Evolutionary conservation across 2,113 vertebrate species (phyloP).

Genomic region (Podiceps cristatus): DNA sequence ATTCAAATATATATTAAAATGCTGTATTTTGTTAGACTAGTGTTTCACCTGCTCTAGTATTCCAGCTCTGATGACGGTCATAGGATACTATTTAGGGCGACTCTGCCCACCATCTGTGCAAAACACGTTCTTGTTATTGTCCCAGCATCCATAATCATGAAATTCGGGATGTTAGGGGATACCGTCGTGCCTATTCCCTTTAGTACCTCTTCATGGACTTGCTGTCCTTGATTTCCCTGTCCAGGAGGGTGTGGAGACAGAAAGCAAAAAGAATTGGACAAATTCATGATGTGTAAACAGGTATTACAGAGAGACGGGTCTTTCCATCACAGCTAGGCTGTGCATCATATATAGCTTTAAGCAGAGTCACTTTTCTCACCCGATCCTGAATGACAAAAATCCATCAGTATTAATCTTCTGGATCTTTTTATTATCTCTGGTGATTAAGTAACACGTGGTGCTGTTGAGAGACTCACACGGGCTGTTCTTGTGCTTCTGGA

Average conservation of each 20-base stretch:
- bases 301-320: neutral
- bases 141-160: neutral
- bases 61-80: neutral
- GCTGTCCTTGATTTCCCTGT: neutral
- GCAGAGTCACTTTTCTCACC: neutral
- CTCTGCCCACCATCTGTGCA: neutral
- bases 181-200: neutral
- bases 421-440: neutral
- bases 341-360: fast-evolving
- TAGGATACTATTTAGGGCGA: fast-evolving
- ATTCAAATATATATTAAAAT: neutral
- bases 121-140: neutral
- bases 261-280: neutral
- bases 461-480: neutral
- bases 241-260: neutral
- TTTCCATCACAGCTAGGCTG: neutral
- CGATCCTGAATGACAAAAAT: neutral
- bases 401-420: neutral
- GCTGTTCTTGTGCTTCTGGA: neutral
- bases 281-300: neutral
- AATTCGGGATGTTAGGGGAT: neutral
- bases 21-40: neutral
- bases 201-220: neutral
- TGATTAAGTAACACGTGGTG: neutral
- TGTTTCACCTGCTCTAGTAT: neutral